These are phyloP conservation scores for Eonycteris spelaea DNA, from an alignment of 2,113 vertebrate species.

Conservation along the genomic window DNA sequence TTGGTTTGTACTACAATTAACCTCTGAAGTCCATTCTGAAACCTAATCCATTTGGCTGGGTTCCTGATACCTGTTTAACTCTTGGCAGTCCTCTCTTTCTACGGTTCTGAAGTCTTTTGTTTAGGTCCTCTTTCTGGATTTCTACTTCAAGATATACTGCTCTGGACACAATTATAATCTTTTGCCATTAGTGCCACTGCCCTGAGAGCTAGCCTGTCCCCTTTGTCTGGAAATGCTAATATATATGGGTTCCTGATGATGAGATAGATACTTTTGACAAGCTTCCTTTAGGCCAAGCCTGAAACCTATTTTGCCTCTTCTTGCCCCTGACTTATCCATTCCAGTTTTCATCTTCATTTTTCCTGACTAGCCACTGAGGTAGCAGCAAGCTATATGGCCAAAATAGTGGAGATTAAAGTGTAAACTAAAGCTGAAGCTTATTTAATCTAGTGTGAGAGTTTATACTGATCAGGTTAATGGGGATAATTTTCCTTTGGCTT, in stretches of 20 bases:
- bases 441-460: constrained; percentile 58
- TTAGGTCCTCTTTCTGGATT: neutral
- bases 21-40: neutral
- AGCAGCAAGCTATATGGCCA: constrained; percentile 39
- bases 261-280: neutral
- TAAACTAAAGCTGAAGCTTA: constrained; percentile 51
- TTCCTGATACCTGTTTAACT: neutral
- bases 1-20: neutral
- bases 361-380: neutral
- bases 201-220: neutral
- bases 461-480: constrained; percentile 70
- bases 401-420: constrained; percentile 29
- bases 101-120: neutral
- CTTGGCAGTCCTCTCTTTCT: neutral
- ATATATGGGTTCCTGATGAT: neutral
- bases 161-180: neutral
- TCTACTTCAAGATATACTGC: neutral
- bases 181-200: neutral
- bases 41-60: neutral
- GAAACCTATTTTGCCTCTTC: neutral
- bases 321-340: constrained; percentile 1
- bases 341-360: constrained; percentile 14
- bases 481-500: constrained; percentile 68
- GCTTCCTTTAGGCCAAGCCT: neutral
- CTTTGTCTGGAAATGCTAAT: neutral